Evolutionary conservation across 2,113 vertebrate species (phyloP).

Genomic region (Sarotherodon lohbergeri): DNA sequence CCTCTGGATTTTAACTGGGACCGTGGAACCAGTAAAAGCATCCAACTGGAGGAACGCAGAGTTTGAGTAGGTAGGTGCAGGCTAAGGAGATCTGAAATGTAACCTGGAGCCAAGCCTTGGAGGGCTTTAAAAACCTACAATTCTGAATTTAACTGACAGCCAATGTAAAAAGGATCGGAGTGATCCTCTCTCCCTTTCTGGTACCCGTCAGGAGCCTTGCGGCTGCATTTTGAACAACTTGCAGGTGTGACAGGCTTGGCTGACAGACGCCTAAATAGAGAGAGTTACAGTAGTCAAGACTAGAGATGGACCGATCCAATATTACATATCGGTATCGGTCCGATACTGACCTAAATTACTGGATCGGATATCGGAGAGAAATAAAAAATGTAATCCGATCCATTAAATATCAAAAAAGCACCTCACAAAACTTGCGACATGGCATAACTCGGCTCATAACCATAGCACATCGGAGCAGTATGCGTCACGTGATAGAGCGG

Average conservation of each 20-base stretch:
- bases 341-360: too few species aligned
- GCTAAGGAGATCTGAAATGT: not conserved
- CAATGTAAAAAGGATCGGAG: not conserved
- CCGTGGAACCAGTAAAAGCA: not conserved
- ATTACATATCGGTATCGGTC: too few species aligned
- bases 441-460: too few species aligned
- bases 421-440: too few species aligned
- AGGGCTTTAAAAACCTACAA: not conserved
- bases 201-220: not conserved
- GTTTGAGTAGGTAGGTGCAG: not conserved
- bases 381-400: too few species aligned
- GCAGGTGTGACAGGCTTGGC: not conserved
- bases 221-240: not conserved
- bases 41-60: fast-evolving
- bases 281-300: not conserved
- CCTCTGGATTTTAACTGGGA: not conserved
- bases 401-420: too few species aligned
- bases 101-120: not conserved
- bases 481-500: too few species aligned
- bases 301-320: too few species aligned
- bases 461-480: too few species aligned
- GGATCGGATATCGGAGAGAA: too few species aligned
- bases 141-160: not conserved
- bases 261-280: not conserved
- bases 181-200: not conserved